These are phyloP conservation scores for Camptogramma bilineatum DNA, from an alignment of 2,888 invertebrate genomes.

Conservation along the genomic window DNA sequence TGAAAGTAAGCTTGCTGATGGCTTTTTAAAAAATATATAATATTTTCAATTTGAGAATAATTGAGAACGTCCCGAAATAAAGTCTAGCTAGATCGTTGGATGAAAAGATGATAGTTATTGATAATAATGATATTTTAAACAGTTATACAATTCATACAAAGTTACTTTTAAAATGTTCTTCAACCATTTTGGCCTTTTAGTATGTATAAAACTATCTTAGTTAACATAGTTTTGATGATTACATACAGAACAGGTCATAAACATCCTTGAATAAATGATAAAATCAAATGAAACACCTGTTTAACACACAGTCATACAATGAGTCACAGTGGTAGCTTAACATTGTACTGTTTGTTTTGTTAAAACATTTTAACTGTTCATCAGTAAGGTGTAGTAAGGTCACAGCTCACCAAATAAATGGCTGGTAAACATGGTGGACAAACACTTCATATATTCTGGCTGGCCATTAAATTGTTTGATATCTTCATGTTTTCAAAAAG, in stretches of 20 bases:
- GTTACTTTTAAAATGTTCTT: no score
- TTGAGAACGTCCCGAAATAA: no score
- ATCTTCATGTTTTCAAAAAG: no score
- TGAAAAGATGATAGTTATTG: no score
- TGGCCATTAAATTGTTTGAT: no score
- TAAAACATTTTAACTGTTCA: neutral
- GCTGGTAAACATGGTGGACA: neutral
- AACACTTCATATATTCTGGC: neutral
- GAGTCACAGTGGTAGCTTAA: slow-evolving; percentile 3
- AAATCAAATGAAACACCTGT: slow-evolving; percentile 16
- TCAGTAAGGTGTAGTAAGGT: neutral
- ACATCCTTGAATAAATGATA: slow-evolving; percentile 6
- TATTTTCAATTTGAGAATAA: no score
- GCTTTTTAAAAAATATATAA: no score
- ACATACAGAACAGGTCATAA: neutral
- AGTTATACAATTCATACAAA: no score
- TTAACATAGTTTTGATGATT: neutral
- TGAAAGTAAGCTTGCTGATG: no score
- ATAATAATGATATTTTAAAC: no score
- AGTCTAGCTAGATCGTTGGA: no score
- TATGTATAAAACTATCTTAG: neutral
- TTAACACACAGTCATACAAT: slow-evolving; percentile 9
- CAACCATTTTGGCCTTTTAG: no score
- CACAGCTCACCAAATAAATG: neutral
- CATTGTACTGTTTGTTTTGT: neutral